These are phyloP conservation scores for Myoxocephalus aenaeus DNA, from an alignment of 2,797 vertebrate genomes.

Conservation along the genomic window DNA sequence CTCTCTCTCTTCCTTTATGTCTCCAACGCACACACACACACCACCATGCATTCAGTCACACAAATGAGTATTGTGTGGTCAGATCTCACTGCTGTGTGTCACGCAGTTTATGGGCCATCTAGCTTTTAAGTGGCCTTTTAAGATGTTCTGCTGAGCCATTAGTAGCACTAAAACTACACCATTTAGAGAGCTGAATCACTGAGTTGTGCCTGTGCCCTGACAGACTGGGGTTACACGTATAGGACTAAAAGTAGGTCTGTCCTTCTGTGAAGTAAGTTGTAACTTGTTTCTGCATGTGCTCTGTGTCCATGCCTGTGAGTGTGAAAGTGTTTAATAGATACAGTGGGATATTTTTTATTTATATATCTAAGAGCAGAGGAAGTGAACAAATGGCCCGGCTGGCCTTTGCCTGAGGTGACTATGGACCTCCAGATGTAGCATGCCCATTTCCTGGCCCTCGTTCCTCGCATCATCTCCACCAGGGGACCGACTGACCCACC, in stretches of 20 bases:
- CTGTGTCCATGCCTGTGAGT: conserved; percentile 20
- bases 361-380: conserved; percentile 54
- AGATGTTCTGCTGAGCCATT: conserved; percentile 78
- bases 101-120: conserved; percentile 71
- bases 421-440: conserved; percentile 77
- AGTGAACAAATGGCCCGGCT: conserved; percentile 68
- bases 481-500: conserved; percentile 72
- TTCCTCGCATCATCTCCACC: conserved; percentile 73
- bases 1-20: not conserved
- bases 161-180: conserved; percentile 78
- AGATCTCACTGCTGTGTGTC: conserved; percentile 72
- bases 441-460: conserved; percentile 66
- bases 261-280: conserved; percentile 52
- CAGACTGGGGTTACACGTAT: conserved; percentile 58
- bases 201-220: conserved; percentile 65
- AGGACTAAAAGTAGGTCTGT: conserved; percentile 67
- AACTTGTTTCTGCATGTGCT: conserved; percentile 34
- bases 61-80: conserved; percentile 69
- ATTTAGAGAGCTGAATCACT: conserved; percentile 74
- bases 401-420: conserved; percentile 80
- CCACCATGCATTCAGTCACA: conserved; percentile 40
- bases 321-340: conserved; percentile 50
- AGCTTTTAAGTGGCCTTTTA: conserved; percentile 82
- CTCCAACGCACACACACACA: conserved; percentile 2
- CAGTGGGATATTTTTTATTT: conserved; percentile 53